phyloP scores from a whole-genome alignment of 2,888 invertebrate genomes.

The Melitaea athalia region DNA sequence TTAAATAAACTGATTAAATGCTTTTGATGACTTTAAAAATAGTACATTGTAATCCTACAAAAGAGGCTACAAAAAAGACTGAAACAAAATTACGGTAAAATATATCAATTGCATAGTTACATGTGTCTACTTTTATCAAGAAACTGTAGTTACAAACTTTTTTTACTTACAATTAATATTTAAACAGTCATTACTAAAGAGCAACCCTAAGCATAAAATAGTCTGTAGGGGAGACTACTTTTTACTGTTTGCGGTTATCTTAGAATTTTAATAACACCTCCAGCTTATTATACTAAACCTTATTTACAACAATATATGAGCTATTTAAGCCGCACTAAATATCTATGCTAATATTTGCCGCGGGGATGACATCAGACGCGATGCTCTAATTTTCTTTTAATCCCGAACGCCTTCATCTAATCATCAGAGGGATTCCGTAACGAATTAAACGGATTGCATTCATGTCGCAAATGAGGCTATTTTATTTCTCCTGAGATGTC shows the following conservation, averaged over 20 bases:
- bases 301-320: constrained; percentile 43
- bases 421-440: constrained; percentile 75
- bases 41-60: too few species aligned
- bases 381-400: constrained; percentile 82
- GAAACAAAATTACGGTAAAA: too few species aligned
- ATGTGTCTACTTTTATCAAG: too few species aligned
- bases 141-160: not conserved
- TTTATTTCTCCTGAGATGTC: constrained; percentile 73
- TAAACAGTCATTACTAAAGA: too few species aligned
- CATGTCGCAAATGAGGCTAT: constrained; percentile 79
- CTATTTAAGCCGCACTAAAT: constrained; percentile 9
- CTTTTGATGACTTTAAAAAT: too few species aligned
- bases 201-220: constrained; percentile 76
- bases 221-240: constrained; percentile 72
- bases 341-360: constrained; percentile 45
- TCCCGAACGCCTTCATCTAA: constrained; percentile 76
- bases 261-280: constrained; percentile 38
- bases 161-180: not conserved
- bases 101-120: too few species aligned
- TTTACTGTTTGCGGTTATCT: constrained; percentile 62
- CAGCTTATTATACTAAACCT: constrained; percentile 37
- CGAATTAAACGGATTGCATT: constrained; percentile 80
- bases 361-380: constrained; percentile 72
- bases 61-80: too few species aligned
- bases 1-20: too few species aligned